Percentiles rank a stretch among this genome's conserved stretches.
phyloP scores from a whole-genome alignment of 2,888 invertebrate species.

The Megamerina dolium region DNA sequence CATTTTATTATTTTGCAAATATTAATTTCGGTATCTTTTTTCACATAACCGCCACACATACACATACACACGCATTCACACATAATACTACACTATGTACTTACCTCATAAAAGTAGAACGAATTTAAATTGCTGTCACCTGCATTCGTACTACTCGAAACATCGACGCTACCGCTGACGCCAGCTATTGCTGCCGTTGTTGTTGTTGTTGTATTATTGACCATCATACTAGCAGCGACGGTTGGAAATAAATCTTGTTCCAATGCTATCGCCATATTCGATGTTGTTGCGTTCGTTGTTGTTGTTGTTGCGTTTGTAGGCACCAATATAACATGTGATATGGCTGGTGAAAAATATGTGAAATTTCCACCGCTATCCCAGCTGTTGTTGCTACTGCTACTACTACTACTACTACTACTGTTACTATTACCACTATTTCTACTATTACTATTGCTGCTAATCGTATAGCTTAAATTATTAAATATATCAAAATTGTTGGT shows the following conservation, averaged over 20 bases:
- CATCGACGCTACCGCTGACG: constrained; percentile 14
- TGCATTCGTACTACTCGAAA: constrained; percentile 23
- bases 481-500: too few species aligned
- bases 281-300: constrained; percentile 15
- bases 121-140: constrained; percentile 45
- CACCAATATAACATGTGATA: constrained; percentile 41
- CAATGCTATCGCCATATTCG: constrained; percentile 13
- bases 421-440: too few species aligned
- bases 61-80: too few species aligned
- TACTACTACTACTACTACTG: constrained; percentile 7
- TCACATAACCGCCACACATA: too few species aligned
- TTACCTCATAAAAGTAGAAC: constrained; percentile 49
- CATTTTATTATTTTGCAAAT: too few species aligned
- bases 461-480: too few species aligned
- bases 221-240: constrained; percentile 10
- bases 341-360: constrained; percentile 34
- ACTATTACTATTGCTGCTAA: too few species aligned
- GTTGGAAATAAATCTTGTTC: constrained; percentile 6
- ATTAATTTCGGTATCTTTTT: too few species aligned
- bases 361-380: constrained; percentile 1
- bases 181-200: constrained; percentile 1
- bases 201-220: constrained; percentile 21
- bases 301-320: too few species aligned
- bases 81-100: constrained; percentile 15
- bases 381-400: constrained; percentile 4